Conservation (phyloP, 2,888 invertebrate genomes). For the Synergus laeviventris region DNA sequence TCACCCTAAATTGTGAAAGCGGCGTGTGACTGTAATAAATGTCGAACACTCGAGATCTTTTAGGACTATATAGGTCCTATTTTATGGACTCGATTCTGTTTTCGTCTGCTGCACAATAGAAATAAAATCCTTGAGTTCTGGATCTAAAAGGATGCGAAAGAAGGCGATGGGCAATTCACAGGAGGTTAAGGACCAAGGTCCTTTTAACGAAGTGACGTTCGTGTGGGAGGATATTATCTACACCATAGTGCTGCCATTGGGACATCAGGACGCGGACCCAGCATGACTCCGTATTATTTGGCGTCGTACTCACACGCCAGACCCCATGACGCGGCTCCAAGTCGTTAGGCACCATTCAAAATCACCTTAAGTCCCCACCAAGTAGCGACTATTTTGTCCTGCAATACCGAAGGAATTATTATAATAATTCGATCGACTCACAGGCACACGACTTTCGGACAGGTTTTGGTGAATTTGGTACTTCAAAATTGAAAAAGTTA, state of each 20-base stretch:
- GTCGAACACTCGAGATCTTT: neutral
- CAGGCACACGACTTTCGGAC: slow-evolving; percentile 14
- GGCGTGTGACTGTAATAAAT: neutral
- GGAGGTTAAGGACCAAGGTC: slow-evolving; percentile 69
- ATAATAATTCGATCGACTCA: slow-evolving; percentile 55
- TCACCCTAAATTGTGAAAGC: neutral
- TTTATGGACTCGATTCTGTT: slow-evolving; percentile 23
- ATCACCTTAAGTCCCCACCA: slow-evolving; percentile 74
- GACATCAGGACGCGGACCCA: slow-evolving; percentile 65
- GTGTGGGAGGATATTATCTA: slow-evolving; percentile 73
- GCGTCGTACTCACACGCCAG: slow-evolving; percentile 64
- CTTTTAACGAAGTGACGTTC: slow-evolving; percentile 69
- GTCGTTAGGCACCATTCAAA: slow-evolving; percentile 74
- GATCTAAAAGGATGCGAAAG: slow-evolving; percentile 19
- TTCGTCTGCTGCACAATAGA: slow-evolving; percentile 23
- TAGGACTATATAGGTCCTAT: neutral
- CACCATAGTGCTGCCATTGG: slow-evolving; percentile 63
- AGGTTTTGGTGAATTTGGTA: too few species aligned
- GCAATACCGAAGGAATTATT: slow-evolving; percentile 60
- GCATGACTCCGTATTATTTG: slow-evolving; percentile 74
- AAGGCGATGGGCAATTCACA: slow-evolving; percentile 54
- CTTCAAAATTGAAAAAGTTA: too few species aligned
- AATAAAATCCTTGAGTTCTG: slow-evolving; percentile 19
- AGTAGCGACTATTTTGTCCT: slow-evolving; percentile 72
- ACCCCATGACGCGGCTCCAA: slow-evolving; percentile 71